Evolutionary conservation across 2,888 invertebrate genomes (phyloP).

Genomic region (Ctenicera cuprea): DNA sequence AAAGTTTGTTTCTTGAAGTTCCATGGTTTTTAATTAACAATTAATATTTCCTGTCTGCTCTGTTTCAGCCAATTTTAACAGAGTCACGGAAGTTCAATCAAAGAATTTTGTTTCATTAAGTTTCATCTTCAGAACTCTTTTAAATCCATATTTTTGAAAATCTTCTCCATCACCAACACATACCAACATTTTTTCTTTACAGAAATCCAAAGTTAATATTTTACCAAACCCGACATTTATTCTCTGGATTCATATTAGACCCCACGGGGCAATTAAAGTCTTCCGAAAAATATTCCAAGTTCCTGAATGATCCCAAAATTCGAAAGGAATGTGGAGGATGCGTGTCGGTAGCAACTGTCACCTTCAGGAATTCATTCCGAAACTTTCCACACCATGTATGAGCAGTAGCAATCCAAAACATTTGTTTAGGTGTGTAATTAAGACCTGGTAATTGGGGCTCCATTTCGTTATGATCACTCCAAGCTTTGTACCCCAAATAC

Average conservation of each 20-base stretch:
- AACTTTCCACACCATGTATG: slow-evolving; percentile 92
- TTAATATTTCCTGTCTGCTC: too few relatives aligned
- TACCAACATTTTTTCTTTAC: too few relatives aligned
- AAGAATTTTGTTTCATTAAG: too few relatives aligned
- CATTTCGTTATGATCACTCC: slow-evolving; percentile 78
- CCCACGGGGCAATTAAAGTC: slow-evolving; percentile 78
- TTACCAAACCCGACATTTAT: slow-evolving; percentile 79
- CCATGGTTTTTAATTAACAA: too few relatives aligned
- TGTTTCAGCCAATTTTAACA: too few relatives aligned
- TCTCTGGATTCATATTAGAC: slow-evolving; percentile 75
- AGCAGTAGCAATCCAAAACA: slow-evolving; percentile 89
- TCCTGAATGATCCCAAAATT: slow-evolving; percentile 77
- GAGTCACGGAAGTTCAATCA: too few relatives aligned
- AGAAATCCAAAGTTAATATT: neutral
- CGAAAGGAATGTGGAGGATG: slow-evolving; percentile 79
- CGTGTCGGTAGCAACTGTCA: slow-evolving; percentile 83
- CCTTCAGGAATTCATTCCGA: slow-evolving; percentile 77
- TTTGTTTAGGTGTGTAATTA: slow-evolving; percentile 79
- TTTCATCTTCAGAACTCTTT: too few relatives aligned
- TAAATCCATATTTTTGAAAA: too few relatives aligned
- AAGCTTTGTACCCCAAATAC: slow-evolving; percentile 81
- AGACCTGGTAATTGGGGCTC: slow-evolving; percentile 81
- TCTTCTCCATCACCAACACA: too few relatives aligned
- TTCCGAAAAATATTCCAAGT: slow-evolving; percentile 76
- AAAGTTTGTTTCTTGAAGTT: too few relatives aligned